A percentile compares a stretch with the other conserved stretches of the same genome.
These are phyloP conservation scores for Gambusia yucatana DNA, from an alignment of 2,797 vertebrate genomes.

Conservation along the genomic window DNA sequence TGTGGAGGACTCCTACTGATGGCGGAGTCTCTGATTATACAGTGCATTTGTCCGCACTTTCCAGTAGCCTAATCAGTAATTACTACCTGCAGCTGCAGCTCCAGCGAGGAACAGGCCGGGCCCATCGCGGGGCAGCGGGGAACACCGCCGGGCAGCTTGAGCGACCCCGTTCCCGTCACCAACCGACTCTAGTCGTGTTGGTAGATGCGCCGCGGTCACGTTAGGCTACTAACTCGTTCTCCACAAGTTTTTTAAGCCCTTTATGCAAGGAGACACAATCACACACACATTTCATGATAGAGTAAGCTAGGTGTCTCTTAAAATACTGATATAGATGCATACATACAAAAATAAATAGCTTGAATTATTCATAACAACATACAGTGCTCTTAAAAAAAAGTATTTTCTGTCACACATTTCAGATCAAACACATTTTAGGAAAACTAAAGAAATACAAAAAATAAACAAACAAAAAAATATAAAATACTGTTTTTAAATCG, in stretches of 20 bases:
- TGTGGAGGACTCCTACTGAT: constrained; percentile 82
- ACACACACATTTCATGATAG: not conserved
- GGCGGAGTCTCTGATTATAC: constrained; percentile 83
- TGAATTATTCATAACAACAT: not conserved
- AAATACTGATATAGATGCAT: not conserved
- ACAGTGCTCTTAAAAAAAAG: no score
- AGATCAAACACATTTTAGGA: not conserved
- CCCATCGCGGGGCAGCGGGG: constrained; percentile 61
- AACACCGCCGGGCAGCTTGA: constrained; percentile 46
- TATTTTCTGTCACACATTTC: not conserved
- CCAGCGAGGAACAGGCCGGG: constrained; percentile 40
- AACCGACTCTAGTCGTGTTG: not conserved
- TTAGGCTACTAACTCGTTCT: not conserved
- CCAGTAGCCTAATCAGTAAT: constrained; percentile 85
- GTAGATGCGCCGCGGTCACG: not conserved
- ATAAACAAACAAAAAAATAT: no score
- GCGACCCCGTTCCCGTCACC: constrained; percentile 30
- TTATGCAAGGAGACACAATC: not conserved
- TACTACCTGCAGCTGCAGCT: constrained; percentile 86
- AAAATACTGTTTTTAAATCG: not conserved
- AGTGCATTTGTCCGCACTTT: constrained; percentile 81
- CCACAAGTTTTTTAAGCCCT: not conserved
- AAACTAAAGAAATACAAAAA: not conserved
- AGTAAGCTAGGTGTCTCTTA: not conserved
- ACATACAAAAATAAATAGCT: not conserved